Evolutionary conservation across 1,140 invertebrate genomes (phyloP), one percentile per base, ranked within the genome.

Genomic region (Zaprionus taronus): DNA sequence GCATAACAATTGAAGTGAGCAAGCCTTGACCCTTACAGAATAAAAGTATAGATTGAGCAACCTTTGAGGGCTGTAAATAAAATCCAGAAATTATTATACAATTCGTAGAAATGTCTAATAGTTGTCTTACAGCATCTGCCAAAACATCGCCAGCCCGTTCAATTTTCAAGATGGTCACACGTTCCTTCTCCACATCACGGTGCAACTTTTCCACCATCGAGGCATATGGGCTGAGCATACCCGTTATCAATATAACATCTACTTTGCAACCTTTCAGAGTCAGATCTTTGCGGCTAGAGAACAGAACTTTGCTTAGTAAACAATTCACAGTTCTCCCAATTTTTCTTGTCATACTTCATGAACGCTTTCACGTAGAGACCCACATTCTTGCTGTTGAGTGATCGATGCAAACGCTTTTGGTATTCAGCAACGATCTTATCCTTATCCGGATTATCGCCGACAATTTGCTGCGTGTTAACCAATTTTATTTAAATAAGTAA

Each of bases 371-470:
- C 97, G 91, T 97, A 98, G 85, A 95, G 95, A 83, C 96, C 96
- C 65, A 98, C 94, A 93, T 98, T 98, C 87, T 96, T 96, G 31
- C 96, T 95, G 93, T 98, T 98, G 65, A 98, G 95, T 64, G 96
- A 95, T 26, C 96, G 95, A 77, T 96, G 95, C 63, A 98, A 94
- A 41, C 96, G 95, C 55, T 96, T 95, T 69, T 97, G 95, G 94
- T 97, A 98, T 79, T 96, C 96, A 66, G 95, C 93, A 77, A 98
- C 95, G 55, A 97, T 95, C 68, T 95, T 95, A 74, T 97, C 97
- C 80, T 96, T 97, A 81, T 94, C 96, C 83, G 94, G 92, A 80
- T 93, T 93, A 69, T 93, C 92, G 44, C 92, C 92, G 55, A 93
- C 81, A 69, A 93, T 84, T 93, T 93, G 92, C 92, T 93, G 78